Conservation (phyloP, 2,797 vertebrate species). For the Diplodus puntazzo region DNA sequence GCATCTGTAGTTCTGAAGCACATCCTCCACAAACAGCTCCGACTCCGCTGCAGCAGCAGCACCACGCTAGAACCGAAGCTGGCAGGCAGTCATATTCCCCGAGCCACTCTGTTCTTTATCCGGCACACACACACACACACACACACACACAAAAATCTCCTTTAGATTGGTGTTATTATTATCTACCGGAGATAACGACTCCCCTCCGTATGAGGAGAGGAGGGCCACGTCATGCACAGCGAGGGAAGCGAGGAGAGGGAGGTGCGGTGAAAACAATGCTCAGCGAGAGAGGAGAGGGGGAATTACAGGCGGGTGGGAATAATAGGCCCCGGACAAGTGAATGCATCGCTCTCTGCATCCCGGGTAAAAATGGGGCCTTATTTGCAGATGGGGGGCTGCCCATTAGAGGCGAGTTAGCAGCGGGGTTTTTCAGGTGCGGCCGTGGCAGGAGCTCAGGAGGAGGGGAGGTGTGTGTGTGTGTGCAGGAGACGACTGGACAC, state of each 20-base stretch:
- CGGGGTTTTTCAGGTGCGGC: constrained; percentile 53
- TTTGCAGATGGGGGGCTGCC: constrained; percentile 65
- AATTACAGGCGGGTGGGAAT: constrained; percentile 66
- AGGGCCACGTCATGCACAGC: constrained; percentile 33
- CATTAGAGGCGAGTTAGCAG: constrained; percentile 70
- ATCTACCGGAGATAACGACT: constrained; percentile 67
- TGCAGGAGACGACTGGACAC: constrained; percentile 55
- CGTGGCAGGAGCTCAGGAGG: constrained; percentile 40
- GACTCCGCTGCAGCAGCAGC: constrained; percentile 14
- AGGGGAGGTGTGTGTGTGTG: background rate
- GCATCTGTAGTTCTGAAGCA: constrained; percentile 45
- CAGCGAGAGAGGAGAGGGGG: constrained; percentile 25
- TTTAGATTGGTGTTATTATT: constrained; percentile 67
- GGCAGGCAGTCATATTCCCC: constrained; percentile 11
- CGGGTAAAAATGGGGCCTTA: constrained; percentile 49
- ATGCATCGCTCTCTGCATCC: constrained; percentile 48
- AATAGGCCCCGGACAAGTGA: constrained; percentile 63
- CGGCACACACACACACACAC: constrained; percentile 5
- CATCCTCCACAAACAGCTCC: constrained; percentile 52
- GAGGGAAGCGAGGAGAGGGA: constrained; percentile 23
- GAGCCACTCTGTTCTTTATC: constrained; percentile 33
- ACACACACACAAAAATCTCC: constrained; percentile 30
- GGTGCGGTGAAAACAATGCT: constrained; percentile 51
- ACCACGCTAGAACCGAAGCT: background rate
- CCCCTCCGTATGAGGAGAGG: constrained; percentile 46